Evolutionary conservation across 1,140 invertebrate species (phyloP).

Genomic region (Cydia pomonella): DNA sequence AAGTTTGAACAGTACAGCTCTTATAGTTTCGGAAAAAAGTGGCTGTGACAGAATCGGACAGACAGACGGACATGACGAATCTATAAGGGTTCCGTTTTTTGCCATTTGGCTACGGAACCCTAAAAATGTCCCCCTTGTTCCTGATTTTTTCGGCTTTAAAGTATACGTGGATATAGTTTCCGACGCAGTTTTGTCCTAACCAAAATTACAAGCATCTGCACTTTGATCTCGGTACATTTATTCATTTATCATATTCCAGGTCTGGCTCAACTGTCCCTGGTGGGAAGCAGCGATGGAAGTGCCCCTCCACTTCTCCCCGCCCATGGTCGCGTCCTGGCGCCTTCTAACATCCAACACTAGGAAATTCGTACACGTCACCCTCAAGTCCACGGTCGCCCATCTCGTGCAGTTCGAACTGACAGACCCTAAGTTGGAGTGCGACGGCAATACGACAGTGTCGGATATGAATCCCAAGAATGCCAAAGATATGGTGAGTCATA

Average conservation of each 20-base stretch:
- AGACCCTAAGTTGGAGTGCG: conserved; percentile 81
- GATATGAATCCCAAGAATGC: conserved; percentile 83
- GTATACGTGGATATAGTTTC: no score
- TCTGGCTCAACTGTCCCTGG: conserved; percentile 88
- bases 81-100: no score
- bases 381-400: conserved; percentile 85
- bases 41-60: no score
- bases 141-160: no score
- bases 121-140: no score
- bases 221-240: no score
- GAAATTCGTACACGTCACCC: conserved; percentile 90
- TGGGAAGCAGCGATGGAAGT: conserved; percentile 84
- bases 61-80: no score
- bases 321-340: conserved; percentile 89
- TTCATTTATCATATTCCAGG: conserved; percentile 49
- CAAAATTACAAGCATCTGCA: no score
- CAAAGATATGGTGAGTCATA: conserved; percentile 58
- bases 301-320: conserved; percentile 89
- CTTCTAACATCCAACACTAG: conserved; percentile 90
- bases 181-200: no score
- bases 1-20: no score
- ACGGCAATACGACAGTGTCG: conserved; percentile 81
- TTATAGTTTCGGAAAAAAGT: no score
- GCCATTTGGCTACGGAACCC: no score
- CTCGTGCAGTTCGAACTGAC: conserved; percentile 82